Evolutionary conservation across 2,113 vertebrate genomes (phyloP).

Genomic region (Sylvicapra grimmia): DNA sequence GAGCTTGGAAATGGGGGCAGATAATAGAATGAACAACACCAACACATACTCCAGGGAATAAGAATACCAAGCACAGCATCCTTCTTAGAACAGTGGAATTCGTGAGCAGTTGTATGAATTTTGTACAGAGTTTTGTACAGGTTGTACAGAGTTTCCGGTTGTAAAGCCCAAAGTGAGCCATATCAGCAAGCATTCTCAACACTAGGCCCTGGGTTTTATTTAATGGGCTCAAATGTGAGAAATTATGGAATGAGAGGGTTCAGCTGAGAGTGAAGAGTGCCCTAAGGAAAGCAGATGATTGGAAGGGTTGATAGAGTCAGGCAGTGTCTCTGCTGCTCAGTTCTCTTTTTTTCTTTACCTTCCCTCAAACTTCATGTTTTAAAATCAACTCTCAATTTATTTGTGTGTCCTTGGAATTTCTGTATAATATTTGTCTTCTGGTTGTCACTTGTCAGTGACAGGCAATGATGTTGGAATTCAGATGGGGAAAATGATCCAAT

Average conservation of each 20-base stretch:
- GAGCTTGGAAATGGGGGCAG: background rate
- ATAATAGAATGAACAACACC: background rate
- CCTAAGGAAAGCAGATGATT: background rate
- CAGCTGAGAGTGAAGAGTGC: background rate
- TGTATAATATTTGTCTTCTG: constrained; percentile 32
- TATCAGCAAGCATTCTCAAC: background rate
- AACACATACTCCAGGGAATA: background rate
- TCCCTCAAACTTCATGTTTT: background rate
- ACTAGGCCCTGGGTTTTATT: background rate
- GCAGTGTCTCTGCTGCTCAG: background rate
- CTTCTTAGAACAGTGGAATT: background rate
- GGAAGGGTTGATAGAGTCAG: background rate
- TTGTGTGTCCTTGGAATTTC: constrained; percentile 45
- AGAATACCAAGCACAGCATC: background rate
- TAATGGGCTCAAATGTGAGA: background rate
- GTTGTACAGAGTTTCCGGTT: background rate
- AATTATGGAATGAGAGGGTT: background rate
- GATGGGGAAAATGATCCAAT: constrained; percentile 37
- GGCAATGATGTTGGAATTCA: constrained; percentile 41
- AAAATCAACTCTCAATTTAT: background rate
- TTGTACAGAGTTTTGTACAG: background rate
- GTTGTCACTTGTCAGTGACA: constrained; percentile 38
- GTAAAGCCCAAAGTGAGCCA: background rate
- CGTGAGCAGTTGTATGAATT: background rate
- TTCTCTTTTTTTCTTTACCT: background rate